Conservation (phyloP, 1,140 invertebrate genomes). For the Elysia chlorotica region DNA sequence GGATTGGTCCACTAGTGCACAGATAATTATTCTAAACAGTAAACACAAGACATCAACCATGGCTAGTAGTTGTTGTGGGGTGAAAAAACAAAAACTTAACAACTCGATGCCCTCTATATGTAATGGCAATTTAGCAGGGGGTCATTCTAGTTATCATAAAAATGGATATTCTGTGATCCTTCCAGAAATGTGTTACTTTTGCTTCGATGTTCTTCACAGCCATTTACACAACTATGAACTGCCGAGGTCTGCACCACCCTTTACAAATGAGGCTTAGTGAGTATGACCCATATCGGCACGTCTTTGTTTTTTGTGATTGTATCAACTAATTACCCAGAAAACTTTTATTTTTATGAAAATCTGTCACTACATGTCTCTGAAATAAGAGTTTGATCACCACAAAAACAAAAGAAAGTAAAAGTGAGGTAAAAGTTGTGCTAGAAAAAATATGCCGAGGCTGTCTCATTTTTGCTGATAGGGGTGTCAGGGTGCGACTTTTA, state of each 20-base stretch:
- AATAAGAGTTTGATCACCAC: too few species aligned
- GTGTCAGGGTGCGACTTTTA: too few species aligned
- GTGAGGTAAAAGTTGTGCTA: too few species aligned
- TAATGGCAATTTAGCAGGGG: constrained; percentile 56
- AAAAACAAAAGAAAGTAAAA: too few species aligned
- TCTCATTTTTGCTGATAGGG: too few species aligned
- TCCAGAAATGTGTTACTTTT: constrained; percentile 97
- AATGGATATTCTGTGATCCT: constrained; percentile 73
- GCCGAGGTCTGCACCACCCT: constrained; percentile 78
- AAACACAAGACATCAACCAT: constrained; percentile 64
- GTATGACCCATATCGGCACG: constrained; percentile 63
- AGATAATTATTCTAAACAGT: too few species aligned
- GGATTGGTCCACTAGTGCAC: too few species aligned
- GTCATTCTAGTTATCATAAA: constrained; percentile 67
- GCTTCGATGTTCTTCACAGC: constrained; percentile 95
- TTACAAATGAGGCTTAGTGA: constrained; percentile 95
- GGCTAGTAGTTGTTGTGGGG: constrained; percentile 86
- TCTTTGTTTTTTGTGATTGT: too few species aligned
- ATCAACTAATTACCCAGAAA: too few species aligned
- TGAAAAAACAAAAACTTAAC: constrained; percentile 86
- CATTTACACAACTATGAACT: constrained; percentile 91
- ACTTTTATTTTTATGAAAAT: too few species aligned
- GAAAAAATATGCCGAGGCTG: too few species aligned
- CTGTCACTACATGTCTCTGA: too few species aligned
- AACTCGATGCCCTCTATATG: constrained; percentile 68